Base-by-base conservation (phyloP, 2,888 invertebrate species). In the Rhaphigaster nebulosa region DNA sequence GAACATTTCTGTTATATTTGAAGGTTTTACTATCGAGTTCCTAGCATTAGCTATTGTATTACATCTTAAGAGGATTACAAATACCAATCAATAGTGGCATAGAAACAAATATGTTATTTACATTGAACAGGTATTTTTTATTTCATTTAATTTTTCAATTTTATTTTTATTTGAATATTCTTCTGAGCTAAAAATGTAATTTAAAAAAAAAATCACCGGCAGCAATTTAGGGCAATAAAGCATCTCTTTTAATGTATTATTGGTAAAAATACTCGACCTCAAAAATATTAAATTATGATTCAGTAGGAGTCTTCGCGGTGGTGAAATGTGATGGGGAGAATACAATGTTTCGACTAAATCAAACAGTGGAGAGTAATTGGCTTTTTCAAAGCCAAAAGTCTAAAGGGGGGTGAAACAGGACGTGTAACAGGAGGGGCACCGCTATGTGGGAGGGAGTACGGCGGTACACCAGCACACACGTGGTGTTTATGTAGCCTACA, bases 381-480 rank as follows among this genome's bases (percentile, higher is more conserved):
- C 70, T 76, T 76, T 65, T 76, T 76, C 34, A 76, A 76, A 76
- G 70, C 70, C 70, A 76, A 23, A 76, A 76, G 38, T 38, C 70
- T 38, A 76, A 34, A 76, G 70, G 70, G 70, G 70, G 70, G 38
- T 76, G 38, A 76, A 76, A 20, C 34, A 10, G 38, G 38, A 38
- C 70, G 70, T 76, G 65, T 65, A 29, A 29, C 5, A 2, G 26
- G 65, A 0, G 29, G 1, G 12, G 60, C 1, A n/a, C 60, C 60
- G 6, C 65, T 5, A 12, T n/a, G n/a, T 3, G 65, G 60, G 60
- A 0, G 4, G n/a, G n/a, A n/a, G 65, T 29, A 20, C 18, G 34
- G 70, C 20, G 70, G 70, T 76, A 76, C 70, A 84, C 84, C 84
- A n/a, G 45, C 84, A 50, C 45, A 26, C 84, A 84, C 84, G 84